Conservation (phyloP, 2,797 vertebrate genomes). For the Gephyroberyx darwinii region DNA sequence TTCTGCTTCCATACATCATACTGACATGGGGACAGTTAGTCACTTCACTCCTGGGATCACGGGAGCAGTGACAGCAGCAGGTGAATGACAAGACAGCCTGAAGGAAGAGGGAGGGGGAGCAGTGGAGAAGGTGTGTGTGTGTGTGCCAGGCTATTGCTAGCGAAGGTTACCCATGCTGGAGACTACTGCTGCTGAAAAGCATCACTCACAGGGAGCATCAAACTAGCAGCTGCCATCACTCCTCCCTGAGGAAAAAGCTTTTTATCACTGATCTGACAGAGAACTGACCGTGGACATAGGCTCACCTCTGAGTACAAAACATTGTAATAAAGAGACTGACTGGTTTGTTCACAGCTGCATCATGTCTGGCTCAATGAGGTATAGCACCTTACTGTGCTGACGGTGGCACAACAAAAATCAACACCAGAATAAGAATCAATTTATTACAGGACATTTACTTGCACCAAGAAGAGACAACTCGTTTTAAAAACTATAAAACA, state of each 20-base stretch:
- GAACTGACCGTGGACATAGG: too few relatives aligned
- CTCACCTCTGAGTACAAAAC: too few relatives aligned
- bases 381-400: too few relatives aligned
- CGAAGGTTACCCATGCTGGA: conserved; percentile 9
- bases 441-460: too few relatives aligned
- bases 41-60: conserved; percentile 33
- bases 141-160: conserved; percentile 2
- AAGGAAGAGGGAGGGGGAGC: conserved; percentile 29
- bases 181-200: conserved; percentile 13
- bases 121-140: conserved; percentile 45
- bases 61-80: conserved; percentile 46
- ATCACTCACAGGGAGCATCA: conserved; percentile 19
- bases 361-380: too few relatives aligned
- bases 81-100: conserved; percentile 22
- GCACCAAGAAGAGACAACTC: too few relatives aligned
- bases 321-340: too few relatives aligned
- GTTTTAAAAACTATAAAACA: too few relatives aligned
- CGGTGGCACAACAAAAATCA: too few relatives aligned
- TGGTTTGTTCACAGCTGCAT: too few relatives aligned
- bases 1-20: conserved; percentile 51
- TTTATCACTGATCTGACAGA: conserved; percentile 1
- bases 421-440: too few relatives aligned
- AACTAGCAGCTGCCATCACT: conserved; percentile 5
- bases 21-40: conserved; percentile 38
- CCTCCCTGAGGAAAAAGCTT: not conserved